Conservation (phyloP, 2,113 vertebrate species). For the Boleophthalmus pectinirostris region DNA sequence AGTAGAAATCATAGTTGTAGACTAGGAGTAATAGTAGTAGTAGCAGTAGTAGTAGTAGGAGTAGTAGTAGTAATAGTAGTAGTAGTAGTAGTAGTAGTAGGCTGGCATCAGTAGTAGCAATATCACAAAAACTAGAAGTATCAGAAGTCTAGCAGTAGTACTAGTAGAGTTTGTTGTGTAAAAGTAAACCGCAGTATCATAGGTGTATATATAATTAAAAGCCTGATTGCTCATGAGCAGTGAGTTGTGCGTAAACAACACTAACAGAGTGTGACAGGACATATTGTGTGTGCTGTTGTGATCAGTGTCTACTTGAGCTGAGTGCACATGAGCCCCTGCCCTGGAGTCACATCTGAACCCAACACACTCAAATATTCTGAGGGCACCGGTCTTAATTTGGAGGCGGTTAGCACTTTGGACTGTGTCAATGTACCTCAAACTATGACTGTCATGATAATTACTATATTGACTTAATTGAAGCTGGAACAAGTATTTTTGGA, state of each 20-base stretch:
- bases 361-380: background rate
- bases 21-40: too few species aligned
- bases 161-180: background rate
- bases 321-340: background rate
- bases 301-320: background rate
- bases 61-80: too few species aligned
- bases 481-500: too few species aligned
- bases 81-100: background rate
- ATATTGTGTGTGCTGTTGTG: background rate
- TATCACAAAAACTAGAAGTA: too few species aligned
- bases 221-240: background rate
- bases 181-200: background rate
- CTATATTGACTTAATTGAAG: too few species aligned
- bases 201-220: background rate
- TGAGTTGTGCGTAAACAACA: background rate
- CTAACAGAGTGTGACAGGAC: background rate
- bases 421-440: too few species aligned
- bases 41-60: too few species aligned
- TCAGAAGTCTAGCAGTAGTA: too few species aligned
- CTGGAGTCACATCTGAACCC: background rate
- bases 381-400: background rate
- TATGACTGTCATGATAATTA: too few species aligned
- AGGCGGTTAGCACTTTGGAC: background rate
- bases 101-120: too few species aligned
- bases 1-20: too few species aligned